Evolutionary conservation across 2,113 vertebrate genomes (phyloP).

Genomic region (Silurus glanis): DNA sequence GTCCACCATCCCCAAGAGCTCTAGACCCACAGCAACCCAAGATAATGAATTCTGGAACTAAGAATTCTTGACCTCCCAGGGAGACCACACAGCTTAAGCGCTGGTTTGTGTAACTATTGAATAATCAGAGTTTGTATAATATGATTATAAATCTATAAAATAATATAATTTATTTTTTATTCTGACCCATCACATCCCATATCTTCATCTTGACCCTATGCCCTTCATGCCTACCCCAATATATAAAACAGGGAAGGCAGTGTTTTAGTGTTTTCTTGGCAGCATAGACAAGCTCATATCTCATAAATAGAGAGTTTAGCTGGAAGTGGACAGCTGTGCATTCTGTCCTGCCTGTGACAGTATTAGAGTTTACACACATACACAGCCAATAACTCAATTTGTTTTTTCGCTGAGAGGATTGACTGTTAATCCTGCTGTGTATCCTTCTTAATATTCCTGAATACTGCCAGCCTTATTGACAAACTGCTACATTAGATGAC

Average conservation of each 20-base stretch:
- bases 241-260: neutral
- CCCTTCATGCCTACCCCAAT: neutral
- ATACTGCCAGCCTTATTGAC: constrained; percentile 64
- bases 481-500: constrained; percentile 54
- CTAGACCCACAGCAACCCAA: neutral
- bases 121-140: neutral
- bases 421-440: constrained; percentile 63
- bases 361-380: constrained; percentile 66
- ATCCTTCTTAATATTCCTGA: constrained; percentile 63
- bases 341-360: constrained; percentile 53
- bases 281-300: constrained; percentile 11
- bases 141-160: neutral
- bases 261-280: constrained; percentile 8
- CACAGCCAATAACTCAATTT: constrained; percentile 59
- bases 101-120: neutral
- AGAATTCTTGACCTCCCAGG: neutral
- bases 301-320: constrained; percentile 43
- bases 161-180: no score
- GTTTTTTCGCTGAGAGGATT: constrained; percentile 58
- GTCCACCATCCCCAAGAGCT: neutral
- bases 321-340: constrained; percentile 39
- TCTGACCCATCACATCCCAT: no score
- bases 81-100: neutral
- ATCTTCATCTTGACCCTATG: neutral
- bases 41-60: neutral